phyloP scores from a whole-genome alignment of 2,888 invertebrate genomes.

The Phortica okadai region DNA sequence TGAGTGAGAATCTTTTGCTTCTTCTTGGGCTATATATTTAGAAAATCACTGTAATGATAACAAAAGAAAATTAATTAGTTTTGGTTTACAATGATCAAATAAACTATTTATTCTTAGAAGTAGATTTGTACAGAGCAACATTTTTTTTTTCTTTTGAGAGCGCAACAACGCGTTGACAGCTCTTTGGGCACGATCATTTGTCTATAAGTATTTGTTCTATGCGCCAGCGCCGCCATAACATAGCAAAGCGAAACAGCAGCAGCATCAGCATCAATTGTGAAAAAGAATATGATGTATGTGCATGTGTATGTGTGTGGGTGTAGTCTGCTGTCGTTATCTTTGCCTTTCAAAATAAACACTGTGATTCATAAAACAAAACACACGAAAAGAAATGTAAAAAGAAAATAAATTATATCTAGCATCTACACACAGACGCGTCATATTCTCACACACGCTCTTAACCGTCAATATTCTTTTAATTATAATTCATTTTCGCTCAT shows the following conservation, averaged over 20 bases:
- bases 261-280: not conserved
- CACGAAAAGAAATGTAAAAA: not conserved
- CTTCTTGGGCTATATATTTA: too few relatives aligned
- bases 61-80: too few relatives aligned
- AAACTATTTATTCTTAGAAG: too few relatives aligned
- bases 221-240: not conserved
- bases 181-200: too few relatives aligned
- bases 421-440: not conserved
- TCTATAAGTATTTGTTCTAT: too few relatives aligned
- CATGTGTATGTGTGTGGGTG: not conserved
- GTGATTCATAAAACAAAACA: not conserved
- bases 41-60: too few relatives aligned
- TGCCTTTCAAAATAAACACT: not conserved
- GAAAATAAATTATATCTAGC: not conserved
- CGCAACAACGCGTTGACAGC: too few relatives aligned
- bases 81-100: too few relatives aligned
- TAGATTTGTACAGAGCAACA: too few relatives aligned
- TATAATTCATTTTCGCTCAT: constrained; percentile 47
- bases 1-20: too few relatives aligned
- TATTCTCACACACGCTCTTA: not conserved
- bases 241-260: not conserved
- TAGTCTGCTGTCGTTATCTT: not conserved
- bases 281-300: constrained; percentile 2
- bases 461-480: constrained; percentile 4
- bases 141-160: too few relatives aligned